Percentiles rank a stretch among this genome's conserved stretches.
Evolutionary conservation across 30 jellyfish, hydroid and myxozoan species (phyloP).

Genomic region (Phacellophora camtschatica): DNA sequence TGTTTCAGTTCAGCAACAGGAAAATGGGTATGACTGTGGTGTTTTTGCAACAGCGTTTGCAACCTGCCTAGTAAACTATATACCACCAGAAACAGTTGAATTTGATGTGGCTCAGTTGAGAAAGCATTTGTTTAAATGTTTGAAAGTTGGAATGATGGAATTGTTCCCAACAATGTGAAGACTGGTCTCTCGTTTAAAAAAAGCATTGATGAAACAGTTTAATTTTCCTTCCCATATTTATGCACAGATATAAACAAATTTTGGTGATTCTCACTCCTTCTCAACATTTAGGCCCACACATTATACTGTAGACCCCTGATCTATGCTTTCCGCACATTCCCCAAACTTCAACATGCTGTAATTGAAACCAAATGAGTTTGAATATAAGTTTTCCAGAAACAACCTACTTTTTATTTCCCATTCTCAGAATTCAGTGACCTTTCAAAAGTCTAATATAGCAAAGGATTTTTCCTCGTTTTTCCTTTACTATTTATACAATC

Average conservation of each 20-base stretch:
- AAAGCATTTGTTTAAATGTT: slow-evolving; percentile 29
- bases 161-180: slow-evolving; percentile 40
- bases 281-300: not conserved
- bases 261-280: slow-evolving; percentile 37
- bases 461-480: not conserved
- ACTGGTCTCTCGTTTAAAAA: not conserved
- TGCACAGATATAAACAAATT: slow-evolving; percentile 21
- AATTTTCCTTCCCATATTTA: slow-evolving; percentile 29
- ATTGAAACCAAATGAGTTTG: not conserved
- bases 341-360: not conserved
- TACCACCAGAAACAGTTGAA: slow-evolving; percentile 45
- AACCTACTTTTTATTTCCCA: not conserved
- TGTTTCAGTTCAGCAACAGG: slow-evolving; percentile 44
- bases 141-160: slow-evolving; percentile 43
- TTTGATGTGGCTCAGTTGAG: slow-evolving; percentile 27
- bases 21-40: slow-evolving; percentile 40
- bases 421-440: not conserved
- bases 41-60: slow-evolving; percentile 48
- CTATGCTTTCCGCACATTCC: not conserved
- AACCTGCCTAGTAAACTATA: slow-evolving; percentile 32
- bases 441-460: not conserved
- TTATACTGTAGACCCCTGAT: not conserved
- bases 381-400: not conserved
- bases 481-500: not conserved
- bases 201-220: slow-evolving; percentile 4